Percentiles rank a stretch among this genome's conserved stretches.
These are phyloP conservation scores for Saguinus midas DNA, from an alignment of 2,113 vertebrate species.

Conservation along the genomic window DNA sequence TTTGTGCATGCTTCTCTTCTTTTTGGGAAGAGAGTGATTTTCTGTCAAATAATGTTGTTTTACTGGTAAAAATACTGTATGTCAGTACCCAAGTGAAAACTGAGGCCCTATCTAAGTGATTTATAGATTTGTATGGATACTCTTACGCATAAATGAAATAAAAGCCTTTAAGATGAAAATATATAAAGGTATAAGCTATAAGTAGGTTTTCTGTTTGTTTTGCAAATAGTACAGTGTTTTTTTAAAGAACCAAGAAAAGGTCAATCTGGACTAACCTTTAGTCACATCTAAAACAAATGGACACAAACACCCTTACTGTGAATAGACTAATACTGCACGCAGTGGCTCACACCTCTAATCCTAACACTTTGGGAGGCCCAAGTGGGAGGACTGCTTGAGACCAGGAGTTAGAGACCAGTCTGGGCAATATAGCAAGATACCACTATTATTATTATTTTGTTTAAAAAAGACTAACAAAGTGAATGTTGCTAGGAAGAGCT, in stretches of 20 bases:
- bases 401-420: too few relatives aligned
- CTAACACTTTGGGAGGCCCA: too few relatives aligned
- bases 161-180: not conserved
- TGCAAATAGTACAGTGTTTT: not conserved
- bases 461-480: not conserved
- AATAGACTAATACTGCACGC: not conserved
- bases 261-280: not conserved
- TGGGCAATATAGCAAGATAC: too few relatives aligned
- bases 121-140: not conserved
- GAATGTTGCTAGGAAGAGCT: not conserved
- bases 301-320: not conserved
- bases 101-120: not conserved
- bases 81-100: not conserved
- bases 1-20: conserved; percentile 57
- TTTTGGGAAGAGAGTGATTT: not conserved
- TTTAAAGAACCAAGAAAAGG: not conserved
- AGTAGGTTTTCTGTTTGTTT: not conserved
- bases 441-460: too few relatives aligned
- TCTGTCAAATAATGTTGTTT: not conserved
- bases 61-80: not conserved
- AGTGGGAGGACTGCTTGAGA: too few relatives aligned
- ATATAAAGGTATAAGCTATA: not conserved
- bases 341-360: too few relatives aligned
- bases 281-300: not conserved
- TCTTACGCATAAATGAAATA: not conserved